phyloP scores from a whole-genome alignment of 2,888 invertebrate genomes.

The Trachelus troglodyta region DNA sequence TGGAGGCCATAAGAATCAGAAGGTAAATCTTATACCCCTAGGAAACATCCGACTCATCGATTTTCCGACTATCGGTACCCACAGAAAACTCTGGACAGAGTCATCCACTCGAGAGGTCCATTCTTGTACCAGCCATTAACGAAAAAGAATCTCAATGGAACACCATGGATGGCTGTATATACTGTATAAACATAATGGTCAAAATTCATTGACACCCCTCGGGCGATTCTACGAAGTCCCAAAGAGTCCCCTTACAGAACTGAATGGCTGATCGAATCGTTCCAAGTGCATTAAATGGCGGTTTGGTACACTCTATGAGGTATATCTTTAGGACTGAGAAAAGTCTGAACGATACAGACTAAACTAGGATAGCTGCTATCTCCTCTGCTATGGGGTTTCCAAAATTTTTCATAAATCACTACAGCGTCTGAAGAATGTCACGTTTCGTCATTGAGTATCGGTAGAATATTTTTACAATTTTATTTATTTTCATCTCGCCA shows the following conservation, averaged over 20 bases:
- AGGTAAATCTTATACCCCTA: background rate
- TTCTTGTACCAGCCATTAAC: conserved; percentile 1
- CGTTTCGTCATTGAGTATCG: background rate
- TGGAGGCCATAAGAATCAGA: background rate
- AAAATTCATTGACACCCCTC: conserved; percentile 19
- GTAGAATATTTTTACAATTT: background rate
- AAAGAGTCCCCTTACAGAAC: background rate
- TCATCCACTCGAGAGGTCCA: conserved; percentile 4
- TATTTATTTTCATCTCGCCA: background rate
- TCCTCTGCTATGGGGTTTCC: background rate
- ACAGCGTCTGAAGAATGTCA: background rate
- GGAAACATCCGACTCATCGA: conserved; percentile 7
- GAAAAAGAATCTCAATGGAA: background rate
- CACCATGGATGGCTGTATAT: background rate
- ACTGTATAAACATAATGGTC: conserved; percentile 6
- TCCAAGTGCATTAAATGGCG: conserved; percentile 20
- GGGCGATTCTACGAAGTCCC: background rate
- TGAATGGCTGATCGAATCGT: conserved; percentile 18
- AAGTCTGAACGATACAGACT: background rate
- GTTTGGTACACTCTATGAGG: conserved; percentile 10
- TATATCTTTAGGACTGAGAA: background rate
- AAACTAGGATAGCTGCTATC: background rate
- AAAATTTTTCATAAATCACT: background rate
- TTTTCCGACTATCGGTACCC: background rate
- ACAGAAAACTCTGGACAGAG: background rate